phyloP scores from a whole-genome alignment of 2,797 vertebrate species.

The Knipowitschia caucasica region DNA sequence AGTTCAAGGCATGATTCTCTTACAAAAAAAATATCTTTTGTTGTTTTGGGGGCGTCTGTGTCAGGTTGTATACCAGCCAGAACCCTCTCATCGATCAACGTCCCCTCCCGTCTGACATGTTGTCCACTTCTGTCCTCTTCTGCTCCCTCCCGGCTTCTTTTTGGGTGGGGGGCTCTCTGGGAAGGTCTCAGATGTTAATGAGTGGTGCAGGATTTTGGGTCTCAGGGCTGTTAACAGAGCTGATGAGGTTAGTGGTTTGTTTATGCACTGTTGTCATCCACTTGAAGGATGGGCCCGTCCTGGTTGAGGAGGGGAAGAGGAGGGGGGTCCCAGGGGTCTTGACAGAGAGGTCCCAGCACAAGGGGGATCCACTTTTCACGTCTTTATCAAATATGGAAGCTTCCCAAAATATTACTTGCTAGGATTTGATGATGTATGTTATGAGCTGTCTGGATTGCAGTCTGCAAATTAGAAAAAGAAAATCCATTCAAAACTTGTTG shows the following conservation, averaged over 20 bases:
- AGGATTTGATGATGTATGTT: constrained; percentile 2
- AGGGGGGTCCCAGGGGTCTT: constrained; percentile 25
- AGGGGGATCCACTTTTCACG: constrained; percentile 22
- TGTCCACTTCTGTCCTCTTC: constrained; percentile 44
- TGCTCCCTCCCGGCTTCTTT: constrained; percentile 2
- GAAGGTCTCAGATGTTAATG: constrained; percentile 66
- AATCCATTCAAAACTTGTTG: too few relatives aligned
- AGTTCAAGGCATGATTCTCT: constrained; percentile 22
- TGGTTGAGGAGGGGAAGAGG: constrained; percentile 36
- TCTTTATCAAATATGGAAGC: background rate
- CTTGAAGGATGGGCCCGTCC: constrained; percentile 66
- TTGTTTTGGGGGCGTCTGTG: constrained; percentile 19
- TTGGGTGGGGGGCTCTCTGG: constrained; percentile 20
- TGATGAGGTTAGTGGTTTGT: constrained; percentile 70
- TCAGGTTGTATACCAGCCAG: constrained; percentile 61
- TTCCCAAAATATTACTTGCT: background rate
- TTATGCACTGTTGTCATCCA: constrained; percentile 64
- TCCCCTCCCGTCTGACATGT: constrained; percentile 60
- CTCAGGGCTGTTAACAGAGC: constrained; percentile 58
- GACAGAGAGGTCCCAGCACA: constrained; percentile 17
- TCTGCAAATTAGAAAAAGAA: background rate
- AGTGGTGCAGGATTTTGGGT: constrained; percentile 56
- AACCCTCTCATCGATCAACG: constrained; percentile 72
- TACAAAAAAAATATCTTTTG: constrained; percentile 9
- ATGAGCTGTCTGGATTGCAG: background rate